Conservation (phyloP, 2,888 invertebrate genomes). For the Eristalinus aeneus region DNA sequence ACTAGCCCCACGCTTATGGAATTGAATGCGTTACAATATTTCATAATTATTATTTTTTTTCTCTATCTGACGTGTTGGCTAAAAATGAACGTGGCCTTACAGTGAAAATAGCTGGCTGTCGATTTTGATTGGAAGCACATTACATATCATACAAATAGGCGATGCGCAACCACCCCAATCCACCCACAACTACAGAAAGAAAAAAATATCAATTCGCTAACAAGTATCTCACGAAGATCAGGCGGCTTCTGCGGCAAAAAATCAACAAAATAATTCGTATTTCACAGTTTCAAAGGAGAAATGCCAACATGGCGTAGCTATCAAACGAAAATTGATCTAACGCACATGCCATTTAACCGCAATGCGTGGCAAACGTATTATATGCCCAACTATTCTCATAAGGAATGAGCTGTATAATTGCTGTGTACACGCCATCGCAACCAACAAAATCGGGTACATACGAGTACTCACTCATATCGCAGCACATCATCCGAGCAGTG, state of each 20-base stretch:
- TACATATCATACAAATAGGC: background rate
- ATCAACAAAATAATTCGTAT: constrained; percentile 13
- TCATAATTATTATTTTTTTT: background rate
- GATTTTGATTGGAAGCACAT: background rate
- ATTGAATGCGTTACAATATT: background rate
- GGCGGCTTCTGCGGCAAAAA: background rate
- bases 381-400: constrained; percentile 35
- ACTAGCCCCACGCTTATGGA: too few relatives aligned
- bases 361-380: constrained; percentile 44
- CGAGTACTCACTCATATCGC: background rate
- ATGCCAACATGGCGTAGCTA: constrained; percentile 28
- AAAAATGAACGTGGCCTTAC: background rate
- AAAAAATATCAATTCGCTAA: constrained; percentile 4
- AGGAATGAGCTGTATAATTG: constrained; percentile 59
- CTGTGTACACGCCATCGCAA: constrained; percentile 23
- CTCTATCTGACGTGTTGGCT: background rate
- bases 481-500: background rate
- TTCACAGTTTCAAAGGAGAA: background rate
- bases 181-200: background rate
- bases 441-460: constrained; percentile 28
- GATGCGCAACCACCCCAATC: background rate
- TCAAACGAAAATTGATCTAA: constrained; percentile 46
- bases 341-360: constrained; percentile 51
- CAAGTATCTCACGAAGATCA: constrained; percentile 32
- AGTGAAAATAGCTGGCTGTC: background rate